Evolutionary conservation across 2,888 invertebrate genomes (phyloP), one percentile per base, ranked within the genome.

Genomic region (Cabera pusaria): DNA sequence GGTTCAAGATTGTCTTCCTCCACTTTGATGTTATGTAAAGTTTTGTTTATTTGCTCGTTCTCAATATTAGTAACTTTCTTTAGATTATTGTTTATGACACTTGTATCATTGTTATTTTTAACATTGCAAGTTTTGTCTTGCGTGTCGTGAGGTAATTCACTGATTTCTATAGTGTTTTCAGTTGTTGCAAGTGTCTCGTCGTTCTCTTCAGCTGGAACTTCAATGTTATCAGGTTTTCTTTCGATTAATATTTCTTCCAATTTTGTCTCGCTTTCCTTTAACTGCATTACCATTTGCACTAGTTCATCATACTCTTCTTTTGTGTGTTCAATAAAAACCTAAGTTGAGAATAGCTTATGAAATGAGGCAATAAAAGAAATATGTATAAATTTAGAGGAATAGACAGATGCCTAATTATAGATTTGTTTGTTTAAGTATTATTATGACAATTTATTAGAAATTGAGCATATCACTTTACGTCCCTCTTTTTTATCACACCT

Each of bases 231-330:
- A 25, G 81, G 73, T 44, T 59, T 66, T 23, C 58, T 73, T 20
- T 80, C 78, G 25, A 55, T 55, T 29, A 93, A 77, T 43, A 93
- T 88, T 59, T 78, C 85, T 60, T 90, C 86, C 52, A 94, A 81
- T 74, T 93, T 93, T 37, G 71, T 86, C 80, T 94, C 93, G 67
- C 93, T 94, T 70, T 93, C 93, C 75, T 90, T 90, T 52, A 94
- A 85, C 76, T 93, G 92, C 73, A 90, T 91, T 58, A 93, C 90
- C 91, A 93, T 93, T 75, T 88, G 90, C 60, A 90, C 82, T 55
- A 94, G 83, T 67, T 92, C 92, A 63, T 92, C 91, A 58, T 88
- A 88, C 69, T 88, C 88, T 70, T 86, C 87, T 69, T 84, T 87
- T 43, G 88, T 88, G 59, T 88, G 88, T 63, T 88, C 84, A 64